phyloP scores from a whole-genome alignment of 2,888 invertebrate genomes.

The Amiota mariae region DNA sequence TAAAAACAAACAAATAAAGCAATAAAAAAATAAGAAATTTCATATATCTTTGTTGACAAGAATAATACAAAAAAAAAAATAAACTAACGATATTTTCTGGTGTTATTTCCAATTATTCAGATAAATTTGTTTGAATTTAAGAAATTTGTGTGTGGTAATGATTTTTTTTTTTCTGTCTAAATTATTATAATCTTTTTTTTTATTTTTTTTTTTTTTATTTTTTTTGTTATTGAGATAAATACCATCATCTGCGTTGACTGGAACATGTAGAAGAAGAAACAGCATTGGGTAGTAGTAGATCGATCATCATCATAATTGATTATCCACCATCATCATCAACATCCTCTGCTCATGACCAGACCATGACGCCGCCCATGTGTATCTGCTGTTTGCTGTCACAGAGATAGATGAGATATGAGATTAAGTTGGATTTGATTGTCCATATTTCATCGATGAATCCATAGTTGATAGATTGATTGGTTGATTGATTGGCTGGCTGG shows the following conservation, averaged over 20 bases:
- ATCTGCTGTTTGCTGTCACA: constrained; percentile 19
- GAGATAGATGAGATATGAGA: too few species aligned
- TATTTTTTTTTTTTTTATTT: constrained; percentile 48
- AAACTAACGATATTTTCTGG: constrained; percentile 29
- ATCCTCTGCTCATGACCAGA: constrained; percentile 28
- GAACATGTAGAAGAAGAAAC: constrained; percentile 30
- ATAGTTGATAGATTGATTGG: too few species aligned
- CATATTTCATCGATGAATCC: too few species aligned
- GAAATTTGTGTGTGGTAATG: constrained; percentile 67
- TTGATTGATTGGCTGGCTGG: too few species aligned
- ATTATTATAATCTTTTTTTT: constrained; percentile 52
- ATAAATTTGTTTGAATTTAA: constrained; percentile 51
- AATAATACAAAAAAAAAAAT: constrained; percentile 51
- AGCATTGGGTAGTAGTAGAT: constrained; percentile 14
- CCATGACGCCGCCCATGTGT: constrained; percentile 17
- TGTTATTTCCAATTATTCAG: constrained; percentile 58
- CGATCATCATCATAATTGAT: background rate
- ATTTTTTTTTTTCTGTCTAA: constrained; percentile 39
- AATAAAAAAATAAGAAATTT: constrained; percentile 14
- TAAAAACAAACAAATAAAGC: too few species aligned
- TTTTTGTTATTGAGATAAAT: constrained; percentile 70
- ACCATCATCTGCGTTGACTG: constrained; percentile 65
- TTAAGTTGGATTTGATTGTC: too few species aligned
- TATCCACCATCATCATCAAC: background rate
- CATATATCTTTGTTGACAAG: constrained; percentile 44